Base-by-base conservation (phyloP, 2,888 invertebrate species). In the Stictocephala bisonia region DNA sequence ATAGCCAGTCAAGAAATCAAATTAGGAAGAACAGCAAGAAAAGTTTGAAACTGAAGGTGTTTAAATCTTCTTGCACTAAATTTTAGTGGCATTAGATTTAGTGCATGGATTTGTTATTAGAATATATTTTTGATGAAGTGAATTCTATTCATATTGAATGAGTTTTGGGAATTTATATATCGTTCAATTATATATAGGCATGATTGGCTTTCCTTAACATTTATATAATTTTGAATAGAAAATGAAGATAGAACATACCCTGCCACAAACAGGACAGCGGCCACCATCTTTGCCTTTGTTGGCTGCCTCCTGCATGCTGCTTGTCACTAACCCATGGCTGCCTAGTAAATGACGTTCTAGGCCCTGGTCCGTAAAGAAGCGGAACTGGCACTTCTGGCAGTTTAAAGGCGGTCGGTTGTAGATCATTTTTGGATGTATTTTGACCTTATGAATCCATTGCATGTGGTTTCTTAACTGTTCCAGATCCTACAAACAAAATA, bases 361-460 rank as follows among this genome's bases (percentile, higher is more conserved):
- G 18, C 99, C 99, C 83, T 86, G 86, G 85, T 97, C 97, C 50
- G 97, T 97, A 86, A 98, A 99, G 86, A 98, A 99, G 81, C 96
- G 89, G 84, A 94, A 95, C 85, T 96, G 95, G 86, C 97, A 97
- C 84, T 96, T 96, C 85, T 96, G 96, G 85, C 97, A 97, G 86
- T 95, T 96, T 78, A 97, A 87, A 56, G 97, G 97, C 72, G 97
- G 96, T 84, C 93, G 88, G 85, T 95, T 96, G 85, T 95, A 94
- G 80, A 96, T 95, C 96, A 96, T 96, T 86, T 95, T 96, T 72
- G 96, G 95, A 85, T 96, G 96, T 81, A 96, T 96, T 85, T 96
- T 96, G 79, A 96, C 95, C 89, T 97, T 96, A 84, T 97, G 97
- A 83, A 97, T 96, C 94, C 96, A 97, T 83, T 96, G 96, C 95